Conservation (phyloP, 2,888 invertebrate genomes). For the Netelia inedita region DNA sequence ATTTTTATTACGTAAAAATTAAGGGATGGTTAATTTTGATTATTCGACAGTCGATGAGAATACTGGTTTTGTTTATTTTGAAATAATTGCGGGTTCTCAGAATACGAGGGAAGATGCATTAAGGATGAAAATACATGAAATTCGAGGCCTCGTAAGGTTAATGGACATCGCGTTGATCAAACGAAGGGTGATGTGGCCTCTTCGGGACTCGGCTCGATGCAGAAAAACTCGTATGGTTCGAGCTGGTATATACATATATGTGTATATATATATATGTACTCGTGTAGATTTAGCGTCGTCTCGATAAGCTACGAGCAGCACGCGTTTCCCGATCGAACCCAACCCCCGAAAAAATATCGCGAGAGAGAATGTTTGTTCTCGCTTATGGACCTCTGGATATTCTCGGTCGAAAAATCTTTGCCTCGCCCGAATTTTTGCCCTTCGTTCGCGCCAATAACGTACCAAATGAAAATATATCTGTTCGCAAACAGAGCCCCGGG, state of each 20-base stretch:
- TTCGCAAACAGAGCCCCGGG: slow-evolving; percentile 81
- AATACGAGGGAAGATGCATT: slow-evolving; percentile 61
- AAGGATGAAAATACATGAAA: slow-evolving; percentile 76
- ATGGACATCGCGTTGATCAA: slow-evolving; percentile 81
- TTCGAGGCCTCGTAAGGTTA: slow-evolving; percentile 81
- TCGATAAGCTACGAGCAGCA: slow-evolving; percentile 7
- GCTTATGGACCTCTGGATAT: slow-evolving; percentile 55
- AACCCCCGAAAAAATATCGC: slow-evolving; percentile 58
- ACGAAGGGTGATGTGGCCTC: slow-evolving; percentile 74
- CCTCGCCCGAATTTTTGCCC: slow-evolving; percentile 62
- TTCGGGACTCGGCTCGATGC: slow-evolving; percentile 47
- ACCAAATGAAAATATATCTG: slow-evolving; percentile 85
- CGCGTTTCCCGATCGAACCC: slow-evolving; percentile 54
- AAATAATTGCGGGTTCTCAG: neutral
- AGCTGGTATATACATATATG: slow-evolving; percentile 75
- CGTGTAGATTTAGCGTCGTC: slow-evolving; percentile 36
- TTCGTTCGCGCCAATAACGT: slow-evolving; percentile 83
- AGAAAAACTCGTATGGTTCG: slow-evolving; percentile 70
- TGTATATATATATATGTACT: neutral
- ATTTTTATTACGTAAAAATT: too few relatives aligned
- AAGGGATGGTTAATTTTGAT: too few relatives aligned
- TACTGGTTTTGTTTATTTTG: neutral
- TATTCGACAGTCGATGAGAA: too few relatives aligned
- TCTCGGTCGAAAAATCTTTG: slow-evolving; percentile 47
- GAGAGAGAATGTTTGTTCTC: slow-evolving; percentile 58